A percentile compares a stretch with the other conserved stretches of the same genome.
These are phyloP conservation scores for Melipona bicolor DNA, from an alignment of 2,888 invertebrate genomes.

Conservation along the genomic window DNA sequence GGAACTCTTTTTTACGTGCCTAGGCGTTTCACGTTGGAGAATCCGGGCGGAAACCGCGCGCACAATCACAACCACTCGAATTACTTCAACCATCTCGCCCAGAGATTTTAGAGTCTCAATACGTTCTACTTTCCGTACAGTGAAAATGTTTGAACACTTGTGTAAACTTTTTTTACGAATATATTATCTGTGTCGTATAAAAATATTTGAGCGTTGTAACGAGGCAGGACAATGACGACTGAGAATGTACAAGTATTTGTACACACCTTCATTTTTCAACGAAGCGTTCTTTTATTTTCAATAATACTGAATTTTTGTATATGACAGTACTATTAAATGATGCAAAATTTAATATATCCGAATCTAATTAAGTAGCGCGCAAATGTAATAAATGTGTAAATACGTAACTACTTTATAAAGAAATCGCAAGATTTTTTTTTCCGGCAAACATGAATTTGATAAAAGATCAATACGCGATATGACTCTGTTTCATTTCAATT, in stretches of 20 bases:
- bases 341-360: too few species aligned
- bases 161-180: neutral
- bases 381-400: too few species aligned
- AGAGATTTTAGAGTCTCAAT: neutral
- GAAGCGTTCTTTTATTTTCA: too few species aligned
- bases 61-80: constrained; percentile 46
- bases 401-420: too few species aligned
- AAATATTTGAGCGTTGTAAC: neutral
- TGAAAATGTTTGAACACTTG: neutral
- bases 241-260: too few species aligned
- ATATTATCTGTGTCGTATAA: neutral
- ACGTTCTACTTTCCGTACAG: neutral
- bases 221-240: neutral
- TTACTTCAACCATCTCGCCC: constrained; percentile 23
- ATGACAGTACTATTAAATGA: too few species aligned
- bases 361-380: too few species aligned
- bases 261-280: too few species aligned
- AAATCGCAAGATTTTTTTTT: neutral
- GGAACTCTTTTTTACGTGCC: constrained; percentile 53
- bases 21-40: constrained; percentile 44
- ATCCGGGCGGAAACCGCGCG: constrained; percentile 53
- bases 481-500: too few species aligned
- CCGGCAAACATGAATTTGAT: neutral
- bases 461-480: neutral
- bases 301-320: too few species aligned